phyloP scores from a whole-genome alignment of 2,888 invertebrate species.

The Nesidiocoris tenuis region DNA sequence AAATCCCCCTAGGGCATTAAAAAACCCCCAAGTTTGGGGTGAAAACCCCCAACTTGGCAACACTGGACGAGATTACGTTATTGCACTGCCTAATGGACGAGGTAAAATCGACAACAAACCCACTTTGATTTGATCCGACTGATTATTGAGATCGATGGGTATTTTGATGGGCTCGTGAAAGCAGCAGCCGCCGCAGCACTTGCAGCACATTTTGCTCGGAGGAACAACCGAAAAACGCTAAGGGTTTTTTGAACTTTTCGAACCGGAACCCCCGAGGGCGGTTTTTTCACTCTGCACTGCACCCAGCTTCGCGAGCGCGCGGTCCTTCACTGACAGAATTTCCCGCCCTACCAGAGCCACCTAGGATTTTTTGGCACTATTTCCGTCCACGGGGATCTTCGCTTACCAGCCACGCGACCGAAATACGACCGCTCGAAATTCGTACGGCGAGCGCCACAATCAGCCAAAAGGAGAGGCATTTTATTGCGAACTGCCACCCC shows the following conservation, averaged over 20 bases:
- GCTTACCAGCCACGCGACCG: constrained; percentile 26
- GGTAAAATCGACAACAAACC: too few species aligned
- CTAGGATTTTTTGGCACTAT: constrained; percentile 15
- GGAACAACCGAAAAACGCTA: background rate
- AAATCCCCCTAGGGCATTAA: too few species aligned
- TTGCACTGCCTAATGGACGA: too few species aligned
- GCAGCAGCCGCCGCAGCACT: constrained; percentile 48
- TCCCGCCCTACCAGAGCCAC: background rate
- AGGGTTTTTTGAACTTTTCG: background rate
- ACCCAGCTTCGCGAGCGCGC: constrained; percentile 6
- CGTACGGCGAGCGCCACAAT: background rate
- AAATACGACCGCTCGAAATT: background rate
- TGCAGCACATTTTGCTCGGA: constrained; percentile 43
- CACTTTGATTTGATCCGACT: constrained; percentile 78
- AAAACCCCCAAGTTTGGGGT: too few species aligned
- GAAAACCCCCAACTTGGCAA: too few species aligned
- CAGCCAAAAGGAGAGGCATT: background rate
- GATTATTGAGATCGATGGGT: constrained; percentile 73
- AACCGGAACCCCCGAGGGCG: background rate
- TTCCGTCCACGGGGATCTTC: constrained; percentile 2
- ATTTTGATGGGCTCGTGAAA: constrained; percentile 65
- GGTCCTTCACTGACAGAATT: constrained; percentile 17
- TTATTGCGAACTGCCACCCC: too few species aligned
- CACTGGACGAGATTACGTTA: too few species aligned
- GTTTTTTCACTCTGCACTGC: background rate